phyloP scores from a whole-genome alignment of 2,888 invertebrate species.

The Cybosia mesomella region DNA sequence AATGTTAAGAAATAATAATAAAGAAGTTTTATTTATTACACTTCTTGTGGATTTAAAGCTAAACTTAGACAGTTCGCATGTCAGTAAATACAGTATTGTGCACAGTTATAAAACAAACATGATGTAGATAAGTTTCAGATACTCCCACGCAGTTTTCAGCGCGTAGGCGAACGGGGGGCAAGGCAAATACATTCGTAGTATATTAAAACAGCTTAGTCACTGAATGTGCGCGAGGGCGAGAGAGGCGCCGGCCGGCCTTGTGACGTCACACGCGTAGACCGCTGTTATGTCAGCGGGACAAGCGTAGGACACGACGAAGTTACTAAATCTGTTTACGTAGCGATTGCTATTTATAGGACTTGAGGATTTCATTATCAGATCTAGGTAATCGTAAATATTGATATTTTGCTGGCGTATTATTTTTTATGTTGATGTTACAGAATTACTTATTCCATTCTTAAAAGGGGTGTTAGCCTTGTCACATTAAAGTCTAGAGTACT shows the following conservation, averaged over 20 bases:
- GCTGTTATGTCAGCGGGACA: conserved; percentile 33
- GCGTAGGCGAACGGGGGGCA: conserved; percentile 61
- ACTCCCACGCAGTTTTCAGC: conserved; percentile 62
- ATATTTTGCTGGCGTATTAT: conserved; percentile 1
- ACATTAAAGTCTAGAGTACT: not conserved
- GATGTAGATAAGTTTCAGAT: conserved; percentile 53
- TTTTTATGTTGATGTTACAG: not conserved
- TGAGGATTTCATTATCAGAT: conserved; percentile 1
- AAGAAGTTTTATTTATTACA: conserved; percentile 5
- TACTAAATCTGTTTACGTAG: conserved; percentile 31
- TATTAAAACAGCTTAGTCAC: conserved; percentile 65
- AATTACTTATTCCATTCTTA: not conserved
- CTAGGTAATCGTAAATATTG: not conserved
- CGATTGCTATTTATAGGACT: conserved; percentile 30
- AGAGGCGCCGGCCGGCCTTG: conserved; percentile 48
- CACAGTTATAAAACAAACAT: conserved; percentile 40
- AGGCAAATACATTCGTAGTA: conserved; percentile 60
- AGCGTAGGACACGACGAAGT: conserved; percentile 23
- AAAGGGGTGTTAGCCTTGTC: not conserved
- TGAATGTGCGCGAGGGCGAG: conserved; percentile 43
- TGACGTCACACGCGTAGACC: conserved; percentile 49
- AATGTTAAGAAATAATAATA: not conserved
- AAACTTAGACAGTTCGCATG: conserved; percentile 19
- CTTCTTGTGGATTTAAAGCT: conserved; percentile 7
- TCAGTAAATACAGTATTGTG: conserved; percentile 16